Evolutionary conservation across 2,113 vertebrate species (phyloP).

Genomic region (Pseudonaja textilis): DNA sequence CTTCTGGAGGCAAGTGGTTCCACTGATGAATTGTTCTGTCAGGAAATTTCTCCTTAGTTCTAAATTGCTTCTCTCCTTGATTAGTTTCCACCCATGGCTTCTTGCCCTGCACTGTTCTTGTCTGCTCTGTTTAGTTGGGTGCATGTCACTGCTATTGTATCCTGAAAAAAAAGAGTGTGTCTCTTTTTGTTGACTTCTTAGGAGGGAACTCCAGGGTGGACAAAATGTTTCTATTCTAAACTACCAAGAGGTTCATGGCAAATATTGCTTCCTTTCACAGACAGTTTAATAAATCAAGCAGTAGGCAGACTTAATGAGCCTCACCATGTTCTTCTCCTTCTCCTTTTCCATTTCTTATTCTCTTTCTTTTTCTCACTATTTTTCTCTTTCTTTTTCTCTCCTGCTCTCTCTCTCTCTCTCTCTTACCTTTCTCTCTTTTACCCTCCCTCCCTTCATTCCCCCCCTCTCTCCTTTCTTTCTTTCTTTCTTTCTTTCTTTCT

Average conservation of each 20-base stretch:
- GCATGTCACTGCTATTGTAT: neutral
- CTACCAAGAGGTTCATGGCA: neutral
- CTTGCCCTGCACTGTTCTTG: no score
- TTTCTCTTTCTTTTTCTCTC: no score
- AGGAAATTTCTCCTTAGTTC: no score
- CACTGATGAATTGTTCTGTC: no score
- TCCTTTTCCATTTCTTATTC: neutral
- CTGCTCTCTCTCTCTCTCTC: no score
- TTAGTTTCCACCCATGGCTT: no score
- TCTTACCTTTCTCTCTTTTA: no score
- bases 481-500: rapidly evolving
- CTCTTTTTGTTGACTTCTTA: rapidly evolving
- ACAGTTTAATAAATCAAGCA: neutral
- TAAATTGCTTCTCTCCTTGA: no score
- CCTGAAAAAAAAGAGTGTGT: neutral
- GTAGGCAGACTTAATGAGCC: neutral
- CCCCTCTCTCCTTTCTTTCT: neutral
- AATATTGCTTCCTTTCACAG: neutral
- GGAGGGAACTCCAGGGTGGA: rapidly evolving
- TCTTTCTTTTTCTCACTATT: no score
- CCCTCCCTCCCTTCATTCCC: neutral
- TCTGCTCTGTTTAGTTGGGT: neutral
- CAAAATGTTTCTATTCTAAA: neutral
- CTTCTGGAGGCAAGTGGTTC: no score
- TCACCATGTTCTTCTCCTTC: neutral